Conservation (phyloP, 1,140 invertebrate species). For the Metaphire vulgaris region DNA sequence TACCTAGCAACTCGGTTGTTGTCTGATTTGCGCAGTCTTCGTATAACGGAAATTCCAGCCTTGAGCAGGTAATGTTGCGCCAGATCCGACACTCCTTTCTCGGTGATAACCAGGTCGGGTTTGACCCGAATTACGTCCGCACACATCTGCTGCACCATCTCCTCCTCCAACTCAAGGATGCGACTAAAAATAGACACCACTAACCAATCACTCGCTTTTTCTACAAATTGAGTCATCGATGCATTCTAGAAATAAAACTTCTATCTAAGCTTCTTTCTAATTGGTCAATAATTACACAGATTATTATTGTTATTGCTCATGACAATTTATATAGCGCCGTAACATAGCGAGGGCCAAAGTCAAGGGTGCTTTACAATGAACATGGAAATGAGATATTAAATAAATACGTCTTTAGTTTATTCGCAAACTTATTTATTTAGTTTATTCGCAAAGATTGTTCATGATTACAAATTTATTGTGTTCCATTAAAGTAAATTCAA, state of each 20-base stretch:
- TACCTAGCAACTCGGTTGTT: constrained; percentile 84
- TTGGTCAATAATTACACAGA: no score
- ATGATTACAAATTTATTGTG: no score
- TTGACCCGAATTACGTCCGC: constrained; percentile 89
- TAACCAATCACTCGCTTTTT: neutral
- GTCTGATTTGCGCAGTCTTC: constrained; percentile 88
- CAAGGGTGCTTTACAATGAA: no score
- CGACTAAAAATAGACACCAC: constrained; percentile 34
- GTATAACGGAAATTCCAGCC: constrained; percentile 86
- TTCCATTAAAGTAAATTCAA: no score
- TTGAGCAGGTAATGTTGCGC: constrained; percentile 60
- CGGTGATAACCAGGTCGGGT: constrained; percentile 93
- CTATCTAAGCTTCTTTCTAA: no score
- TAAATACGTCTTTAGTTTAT: no score
- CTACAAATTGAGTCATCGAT: neutral
- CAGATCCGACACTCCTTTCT: constrained; percentile 85
- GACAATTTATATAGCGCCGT: no score
- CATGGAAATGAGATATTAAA: no score
- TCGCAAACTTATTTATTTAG: no score
- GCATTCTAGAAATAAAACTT: constrained; percentile 9
- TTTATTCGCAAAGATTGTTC: no score
- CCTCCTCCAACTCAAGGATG: constrained; percentile 73
- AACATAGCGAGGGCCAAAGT: no score
- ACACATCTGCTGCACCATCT: constrained; percentile 85
- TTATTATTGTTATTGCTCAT: no score